phyloP scores from a whole-genome alignment of 2,888 invertebrate genomes.

The Dasypogon diadema region DNA sequence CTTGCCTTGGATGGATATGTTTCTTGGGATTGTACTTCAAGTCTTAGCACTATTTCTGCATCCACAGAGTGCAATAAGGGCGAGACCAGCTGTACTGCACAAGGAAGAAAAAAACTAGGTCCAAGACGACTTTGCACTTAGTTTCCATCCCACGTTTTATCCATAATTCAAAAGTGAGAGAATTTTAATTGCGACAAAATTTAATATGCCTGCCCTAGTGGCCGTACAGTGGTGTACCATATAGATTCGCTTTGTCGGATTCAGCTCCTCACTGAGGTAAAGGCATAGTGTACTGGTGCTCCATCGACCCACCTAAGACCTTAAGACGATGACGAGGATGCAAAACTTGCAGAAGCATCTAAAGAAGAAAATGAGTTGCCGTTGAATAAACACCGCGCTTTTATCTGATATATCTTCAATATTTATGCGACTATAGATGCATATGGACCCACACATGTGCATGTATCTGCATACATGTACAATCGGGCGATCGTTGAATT shows the following conservation, averaged over 20 bases:
- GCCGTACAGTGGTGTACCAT: background rate
- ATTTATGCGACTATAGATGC: background rate
- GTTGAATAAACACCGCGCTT: constrained; percentile 4
- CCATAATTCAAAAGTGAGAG: constrained; percentile 50
- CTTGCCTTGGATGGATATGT: too few relatives aligned
- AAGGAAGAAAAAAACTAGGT: constrained; percentile 6
- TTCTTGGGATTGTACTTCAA: background rate
- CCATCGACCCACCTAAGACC: constrained; percentile 19
- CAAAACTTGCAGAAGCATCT: background rate
- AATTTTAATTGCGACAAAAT: constrained; percentile 50
- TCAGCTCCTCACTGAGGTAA: background rate
- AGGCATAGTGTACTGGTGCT: background rate
- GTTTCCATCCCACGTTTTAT: constrained; percentile 46
- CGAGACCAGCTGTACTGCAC: background rate
- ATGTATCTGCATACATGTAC: background rate
- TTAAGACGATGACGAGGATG: too few relatives aligned
- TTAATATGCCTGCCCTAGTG: constrained; percentile 33
- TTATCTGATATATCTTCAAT: background rate
- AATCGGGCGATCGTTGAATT: background rate
- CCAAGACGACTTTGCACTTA: constrained; percentile 30
- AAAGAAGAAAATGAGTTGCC: background rate
- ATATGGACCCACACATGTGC: background rate
- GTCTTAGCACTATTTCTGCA: background rate
- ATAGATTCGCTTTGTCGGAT: background rate
- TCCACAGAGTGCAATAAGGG: background rate